Percentiles rank a stretch among this genome's conserved stretches.
Evolutionary conservation across 2,888 invertebrate species (phyloP).

Genomic region (Drosophila yooni): DNA sequence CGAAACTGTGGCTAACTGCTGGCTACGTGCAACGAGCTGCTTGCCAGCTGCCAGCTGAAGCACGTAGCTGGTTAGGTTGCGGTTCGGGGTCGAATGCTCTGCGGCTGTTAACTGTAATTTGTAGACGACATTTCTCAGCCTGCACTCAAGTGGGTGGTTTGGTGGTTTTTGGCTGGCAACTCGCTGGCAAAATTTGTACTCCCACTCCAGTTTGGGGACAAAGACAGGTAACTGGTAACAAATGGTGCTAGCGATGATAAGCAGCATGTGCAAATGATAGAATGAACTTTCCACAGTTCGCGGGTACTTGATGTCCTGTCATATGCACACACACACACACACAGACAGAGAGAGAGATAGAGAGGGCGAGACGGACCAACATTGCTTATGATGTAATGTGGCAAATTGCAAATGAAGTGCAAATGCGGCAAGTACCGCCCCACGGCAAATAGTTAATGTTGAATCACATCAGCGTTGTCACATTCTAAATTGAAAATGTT

Average conservation of each 20-base stretch:
- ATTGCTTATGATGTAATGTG: slow-evolving; percentile 17
- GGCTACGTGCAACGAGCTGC: slow-evolving; percentile 53
- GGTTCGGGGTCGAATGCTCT: slow-evolving; percentile 58
- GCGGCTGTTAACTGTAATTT: slow-evolving; percentile 64
- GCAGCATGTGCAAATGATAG: slow-evolving; percentile 75
- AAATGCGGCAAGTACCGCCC: slow-evolving; percentile 35
- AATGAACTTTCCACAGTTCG: slow-evolving; percentile 68
- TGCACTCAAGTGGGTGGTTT: slow-evolving; percentile 19
- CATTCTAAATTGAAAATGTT: slow-evolving; percentile 77
- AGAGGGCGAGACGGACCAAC: neutral
- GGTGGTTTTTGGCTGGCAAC: neutral
- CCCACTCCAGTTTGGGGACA: neutral
- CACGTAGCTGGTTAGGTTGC: slow-evolving; percentile 74
- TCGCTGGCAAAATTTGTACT: neutral
- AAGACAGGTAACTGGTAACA: slow-evolving; percentile 44
- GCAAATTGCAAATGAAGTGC: slow-evolving; percentile 54
- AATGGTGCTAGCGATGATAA: slow-evolving; percentile 68
- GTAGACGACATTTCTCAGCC: slow-evolving; percentile 56
- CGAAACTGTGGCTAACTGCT: slow-evolving; percentile 52
- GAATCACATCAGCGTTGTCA: slow-evolving; percentile 52
- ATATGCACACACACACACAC: slow-evolving; percentile 40
- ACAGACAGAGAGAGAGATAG: neutral
- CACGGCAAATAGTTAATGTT: slow-evolving; percentile 32
- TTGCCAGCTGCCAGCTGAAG: slow-evolving; percentile 23
- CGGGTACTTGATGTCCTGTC: slow-evolving; percentile 51